A percentile compares a stretch with the other conserved stretches of the same genome.
Evolutionary conservation across 2,797 vertebrate species (phyloP).

Genomic region (Premnoplex brunnescens): DNA sequence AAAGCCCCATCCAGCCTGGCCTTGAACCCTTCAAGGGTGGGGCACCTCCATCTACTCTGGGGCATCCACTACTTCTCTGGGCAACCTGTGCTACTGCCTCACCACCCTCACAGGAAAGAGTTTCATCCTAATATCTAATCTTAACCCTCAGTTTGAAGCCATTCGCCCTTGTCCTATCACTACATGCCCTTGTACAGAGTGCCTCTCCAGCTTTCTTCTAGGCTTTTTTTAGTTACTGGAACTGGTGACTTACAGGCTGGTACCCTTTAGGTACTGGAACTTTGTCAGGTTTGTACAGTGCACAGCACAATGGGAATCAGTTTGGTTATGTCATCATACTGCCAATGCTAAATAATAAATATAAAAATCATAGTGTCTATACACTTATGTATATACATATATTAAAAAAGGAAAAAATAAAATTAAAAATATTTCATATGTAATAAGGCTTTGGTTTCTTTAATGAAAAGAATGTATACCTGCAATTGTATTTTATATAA

Average conservation of each 20-base stretch:
- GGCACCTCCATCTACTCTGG: background rate
- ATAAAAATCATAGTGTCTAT: background rate
- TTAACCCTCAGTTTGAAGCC: background rate
- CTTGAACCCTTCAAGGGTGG: background rate
- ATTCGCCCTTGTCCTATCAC: background rate
- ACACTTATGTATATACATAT: background rate
- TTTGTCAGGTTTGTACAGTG: background rate
- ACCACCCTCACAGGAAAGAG: background rate
- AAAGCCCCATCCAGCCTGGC: background rate
- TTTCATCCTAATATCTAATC: background rate
- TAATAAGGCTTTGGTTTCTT: background rate
- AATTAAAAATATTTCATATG: background rate
- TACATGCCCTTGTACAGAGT: background rate
- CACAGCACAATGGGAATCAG: background rate
- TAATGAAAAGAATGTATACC: background rate
- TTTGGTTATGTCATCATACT: background rate
- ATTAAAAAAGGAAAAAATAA: background rate
- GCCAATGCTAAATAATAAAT: background rate
- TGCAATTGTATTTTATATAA: background rate
- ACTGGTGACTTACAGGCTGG: background rate
- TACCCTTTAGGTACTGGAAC: background rate
- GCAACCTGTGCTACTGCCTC: background rate
- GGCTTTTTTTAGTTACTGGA: background rate
- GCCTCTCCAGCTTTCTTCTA: background rate
- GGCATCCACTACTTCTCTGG: background rate